These are phyloP conservation scores for Acleris sparsana DNA, from an alignment of 2,888 invertebrate species.

Conservation along the genomic window DNA sequence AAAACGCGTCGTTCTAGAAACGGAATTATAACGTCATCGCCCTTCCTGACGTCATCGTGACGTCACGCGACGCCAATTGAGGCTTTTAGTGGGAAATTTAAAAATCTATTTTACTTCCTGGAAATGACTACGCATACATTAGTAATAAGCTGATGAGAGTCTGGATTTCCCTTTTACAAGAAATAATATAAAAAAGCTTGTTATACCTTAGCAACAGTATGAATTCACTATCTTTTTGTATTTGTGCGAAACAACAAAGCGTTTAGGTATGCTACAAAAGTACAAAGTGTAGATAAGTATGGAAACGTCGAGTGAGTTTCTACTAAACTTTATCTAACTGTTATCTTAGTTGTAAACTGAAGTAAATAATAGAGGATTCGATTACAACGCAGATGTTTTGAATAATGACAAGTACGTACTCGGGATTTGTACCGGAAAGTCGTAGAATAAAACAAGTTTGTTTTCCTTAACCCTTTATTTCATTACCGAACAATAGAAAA, in stretches of 20 bases:
- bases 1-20: constrained; percentile 39
- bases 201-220: no score
- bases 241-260: neutral
- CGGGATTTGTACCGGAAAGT: neutral
- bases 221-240: no score
- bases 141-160: neutral
- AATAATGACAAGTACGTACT: neutral
- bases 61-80: constrained; percentile 58
- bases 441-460: constrained; percentile 39
- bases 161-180: constrained; percentile 14
- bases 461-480: constrained; percentile 75
- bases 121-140: neutral
- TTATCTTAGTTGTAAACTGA: constrained; percentile 24
- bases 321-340: constrained; percentile 20
- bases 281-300: neutral
- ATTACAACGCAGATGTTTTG: neutral
- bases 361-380: constrained; percentile 14
- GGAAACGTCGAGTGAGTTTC: neutral
- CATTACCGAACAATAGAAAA: constrained; percentile 67
- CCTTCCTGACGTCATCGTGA: constrained; percentile 47
- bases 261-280: neutral
- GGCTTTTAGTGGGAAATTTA: constrained; percentile 56
- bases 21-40: constrained; percentile 45
- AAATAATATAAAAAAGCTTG: neutral
- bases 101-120: constrained; percentile 42